These are phyloP conservation scores for Erebia epiphron DNA, from an alignment of 2,888 invertebrate species.

Conservation along the genomic window DNA sequence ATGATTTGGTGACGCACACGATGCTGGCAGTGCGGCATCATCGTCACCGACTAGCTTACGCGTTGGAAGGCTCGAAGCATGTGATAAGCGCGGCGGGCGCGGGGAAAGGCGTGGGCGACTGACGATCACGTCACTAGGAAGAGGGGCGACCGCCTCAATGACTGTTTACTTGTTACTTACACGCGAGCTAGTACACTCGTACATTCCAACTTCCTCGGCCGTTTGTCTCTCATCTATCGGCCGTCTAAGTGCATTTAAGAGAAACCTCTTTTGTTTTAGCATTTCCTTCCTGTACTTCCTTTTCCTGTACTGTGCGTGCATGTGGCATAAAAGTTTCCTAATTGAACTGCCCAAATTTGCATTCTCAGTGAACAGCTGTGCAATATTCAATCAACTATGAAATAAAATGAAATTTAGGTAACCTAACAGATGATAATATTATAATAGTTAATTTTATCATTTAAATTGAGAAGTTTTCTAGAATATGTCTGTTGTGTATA, in stretches of 20 bases:
- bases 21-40: slow-evolving; percentile 54
- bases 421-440: slow-evolving; percentile 26
- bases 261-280: slow-evolving; percentile 57
- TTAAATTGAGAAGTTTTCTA: neutral
- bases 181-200: slow-evolving; percentile 71
- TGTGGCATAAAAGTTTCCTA: slow-evolving; percentile 53
- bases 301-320: slow-evolving; percentile 56
- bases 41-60: slow-evolving; percentile 45
- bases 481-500: slow-evolving; percentile 16
- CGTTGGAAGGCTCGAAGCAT: slow-evolving; percentile 50
- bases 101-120: slow-evolving; percentile 56
- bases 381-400: slow-evolving; percentile 68
- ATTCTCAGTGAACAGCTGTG: slow-evolving; percentile 62
- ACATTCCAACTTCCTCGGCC: slow-evolving; percentile 73
- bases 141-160: slow-evolving; percentile 62
- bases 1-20: slow-evolving; percentile 61
- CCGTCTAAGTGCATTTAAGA: slow-evolving; percentile 74
- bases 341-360: slow-evolving; percentile 44
- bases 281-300: too few species aligned
- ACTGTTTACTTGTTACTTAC: slow-evolving; percentile 76
- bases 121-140: slow-evolving; percentile 62
- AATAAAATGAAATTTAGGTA: slow-evolving; percentile 82
- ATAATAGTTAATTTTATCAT: slow-evolving; percentile 16
- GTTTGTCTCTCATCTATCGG: slow-evolving; percentile 50
- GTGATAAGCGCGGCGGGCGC: slow-evolving; percentile 48